These are phyloP conservation scores for Varecia variegata DNA, from an alignment of 2,797 vertebrate genomes.

Conservation along the genomic window DNA sequence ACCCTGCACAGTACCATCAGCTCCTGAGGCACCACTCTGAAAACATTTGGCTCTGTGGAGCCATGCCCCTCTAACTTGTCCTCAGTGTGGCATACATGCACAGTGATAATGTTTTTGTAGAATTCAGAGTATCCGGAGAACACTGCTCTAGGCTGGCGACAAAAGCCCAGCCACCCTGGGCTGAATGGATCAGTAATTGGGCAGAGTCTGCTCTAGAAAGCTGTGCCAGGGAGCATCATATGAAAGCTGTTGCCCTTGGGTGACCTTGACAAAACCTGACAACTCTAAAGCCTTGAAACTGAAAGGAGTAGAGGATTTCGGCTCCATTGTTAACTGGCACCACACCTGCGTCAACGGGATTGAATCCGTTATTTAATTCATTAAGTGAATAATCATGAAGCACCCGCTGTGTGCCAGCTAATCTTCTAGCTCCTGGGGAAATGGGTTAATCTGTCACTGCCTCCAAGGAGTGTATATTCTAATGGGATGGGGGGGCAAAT, in stretches of 20 bases:
- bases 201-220: neutral
- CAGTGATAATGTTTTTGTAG: neutral
- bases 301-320: neutral
- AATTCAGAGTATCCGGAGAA: neutral
- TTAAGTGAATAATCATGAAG: neutral
- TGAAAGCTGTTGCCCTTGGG: neutral
- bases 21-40: neutral
- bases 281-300: neutral
- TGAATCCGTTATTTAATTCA: neutral
- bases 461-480: neutral
- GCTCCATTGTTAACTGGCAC: neutral
- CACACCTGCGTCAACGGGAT: neutral
- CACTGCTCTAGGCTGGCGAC: neutral
- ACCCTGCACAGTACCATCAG: fast-evolving
- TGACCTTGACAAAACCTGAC: neutral
- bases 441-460: neutral
- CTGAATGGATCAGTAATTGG: neutral
- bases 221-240: neutral
- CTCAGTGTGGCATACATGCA: neutral
- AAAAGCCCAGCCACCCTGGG: neutral
- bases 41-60: neutral
- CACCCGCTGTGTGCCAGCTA: neutral
- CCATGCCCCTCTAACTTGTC: neutral
- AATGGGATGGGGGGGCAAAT: neutral
- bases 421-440: neutral